A percentile compares a stretch with the other conserved stretches of the same genome.
Evolutionary conservation across 2,113 vertebrate species (phyloP).

Genomic region (Leptobrachium ailaonicum): DNA sequence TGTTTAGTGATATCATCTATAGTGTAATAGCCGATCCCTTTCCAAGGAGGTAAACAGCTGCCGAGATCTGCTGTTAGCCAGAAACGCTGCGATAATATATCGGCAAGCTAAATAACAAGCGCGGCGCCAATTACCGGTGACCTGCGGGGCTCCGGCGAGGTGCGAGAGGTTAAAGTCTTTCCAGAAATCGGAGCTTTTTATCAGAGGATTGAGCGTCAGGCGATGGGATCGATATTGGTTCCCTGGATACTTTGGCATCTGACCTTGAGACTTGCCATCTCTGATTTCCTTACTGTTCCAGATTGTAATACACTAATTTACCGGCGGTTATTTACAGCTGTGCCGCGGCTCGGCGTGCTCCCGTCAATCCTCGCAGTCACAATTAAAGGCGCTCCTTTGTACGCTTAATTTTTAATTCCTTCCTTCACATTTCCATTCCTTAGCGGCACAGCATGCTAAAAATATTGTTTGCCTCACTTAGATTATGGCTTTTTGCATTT

Average conservation of each 20-base stretch:
- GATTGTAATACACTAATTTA: conserved; percentile 4
- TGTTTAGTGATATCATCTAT: no score
- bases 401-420: background rate
- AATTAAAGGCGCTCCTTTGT: background rate
- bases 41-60: no score
- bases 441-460: background rate
- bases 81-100: no score
- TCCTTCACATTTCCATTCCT: background rate
- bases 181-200: background rate
- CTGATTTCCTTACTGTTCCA: background rate
- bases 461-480: background rate
- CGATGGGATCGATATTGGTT: background rate
- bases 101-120: no score
- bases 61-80: no score
- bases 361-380: background rate
- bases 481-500: background rate
- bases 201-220: background rate
- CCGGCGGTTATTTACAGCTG: background rate
- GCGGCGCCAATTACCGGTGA: no score
- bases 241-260: conserved; percentile 18
- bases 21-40: no score
- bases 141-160: background rate
- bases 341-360: background rate
- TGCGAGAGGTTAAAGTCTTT: background rate
- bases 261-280: background rate